These are phyloP conservation scores for Brachionus koreanus DNA, from an alignment of 1,140 invertebrate species.

Conservation along the genomic window DNA sequence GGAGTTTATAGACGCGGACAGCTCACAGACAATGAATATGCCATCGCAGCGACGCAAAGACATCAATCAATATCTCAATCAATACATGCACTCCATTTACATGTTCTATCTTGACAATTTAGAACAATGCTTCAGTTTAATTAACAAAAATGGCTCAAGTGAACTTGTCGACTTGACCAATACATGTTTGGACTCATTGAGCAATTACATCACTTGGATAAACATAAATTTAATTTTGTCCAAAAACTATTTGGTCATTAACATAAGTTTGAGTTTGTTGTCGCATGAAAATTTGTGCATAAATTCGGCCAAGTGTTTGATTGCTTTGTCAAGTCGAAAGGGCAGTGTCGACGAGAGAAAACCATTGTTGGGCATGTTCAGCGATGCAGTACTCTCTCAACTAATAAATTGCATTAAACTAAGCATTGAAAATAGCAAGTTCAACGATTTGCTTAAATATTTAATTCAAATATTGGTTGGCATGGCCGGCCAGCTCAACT, in stretches of 20 bases:
- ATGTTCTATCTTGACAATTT: background rate
- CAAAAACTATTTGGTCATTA: background rate
- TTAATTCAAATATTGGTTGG: conserved; percentile 13
- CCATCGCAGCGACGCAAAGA: conserved; percentile 34
- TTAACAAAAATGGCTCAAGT: background rate
- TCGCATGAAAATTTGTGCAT: background rate
- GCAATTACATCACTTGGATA: conserved; percentile 34
- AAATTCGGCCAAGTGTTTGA: conserved; percentile 13
- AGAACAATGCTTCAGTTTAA: background rate
- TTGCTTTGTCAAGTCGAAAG: conserved; percentile 4
- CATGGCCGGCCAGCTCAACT: conserved; percentile 21
- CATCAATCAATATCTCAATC: conserved; percentile 30
- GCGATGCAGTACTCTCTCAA: conserved; percentile 5
- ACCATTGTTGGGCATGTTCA: conserved; percentile 28
- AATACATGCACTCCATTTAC: conserved; percentile 17
- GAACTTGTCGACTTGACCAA: background rate
- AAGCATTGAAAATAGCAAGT: background rate
- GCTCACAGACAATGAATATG: background rate
- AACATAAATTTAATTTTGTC: conserved; percentile 12
- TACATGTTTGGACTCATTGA: conserved; percentile 10
- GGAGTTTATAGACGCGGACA: conserved; percentile 32
- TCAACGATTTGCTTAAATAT: background rate
- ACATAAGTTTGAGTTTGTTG: conserved; percentile 13
- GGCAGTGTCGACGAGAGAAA: background rate
- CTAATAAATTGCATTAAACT: conserved; percentile 29